A percentile compares a stretch with the other conserved stretches of the same genome.
These are phyloP conservation scores for Piliocolobus tephrosceles DNA, from an alignment of 2,113 vertebrate species.

Conservation along the genomic window DNA sequence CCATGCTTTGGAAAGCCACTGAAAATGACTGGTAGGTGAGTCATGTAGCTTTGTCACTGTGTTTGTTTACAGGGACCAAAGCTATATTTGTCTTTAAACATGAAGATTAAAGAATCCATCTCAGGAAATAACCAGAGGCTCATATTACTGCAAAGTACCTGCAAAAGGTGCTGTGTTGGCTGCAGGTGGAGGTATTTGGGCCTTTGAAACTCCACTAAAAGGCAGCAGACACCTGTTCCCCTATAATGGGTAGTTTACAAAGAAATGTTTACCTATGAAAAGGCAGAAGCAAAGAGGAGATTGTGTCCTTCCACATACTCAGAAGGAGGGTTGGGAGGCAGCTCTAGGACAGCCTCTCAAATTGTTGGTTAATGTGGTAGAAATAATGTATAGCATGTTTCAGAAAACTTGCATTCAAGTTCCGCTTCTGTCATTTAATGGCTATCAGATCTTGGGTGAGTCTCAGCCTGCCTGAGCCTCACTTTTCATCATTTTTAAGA, in stretches of 20 bases:
- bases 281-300: neutral
- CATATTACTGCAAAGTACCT: neutral
- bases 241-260: neutral
- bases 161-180: neutral
- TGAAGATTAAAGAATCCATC: neutral
- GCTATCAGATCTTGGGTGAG: neutral
- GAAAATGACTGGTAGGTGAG: constrained; percentile 23
- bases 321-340: neutral
- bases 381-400: neutral
- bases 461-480: neutral
- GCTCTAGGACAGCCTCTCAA: neutral
- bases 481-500: neutral
- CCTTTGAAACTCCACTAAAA: neutral
- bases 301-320: neutral
- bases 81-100: neutral
- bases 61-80: constrained; percentile 32
- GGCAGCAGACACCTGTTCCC: neutral
- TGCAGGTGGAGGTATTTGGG: neutral
- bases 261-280: neutral
- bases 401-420: neutral
- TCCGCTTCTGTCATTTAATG: neutral
- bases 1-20: constrained; percentile 38
- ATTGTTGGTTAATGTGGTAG: neutral
- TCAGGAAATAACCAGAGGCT: neutral
- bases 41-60: constrained; percentile 20